These are phyloP conservation scores for Muschampia plurimacula DNA, from an alignment of 2,888 invertebrate genomes.

Conservation along the genomic window DNA sequence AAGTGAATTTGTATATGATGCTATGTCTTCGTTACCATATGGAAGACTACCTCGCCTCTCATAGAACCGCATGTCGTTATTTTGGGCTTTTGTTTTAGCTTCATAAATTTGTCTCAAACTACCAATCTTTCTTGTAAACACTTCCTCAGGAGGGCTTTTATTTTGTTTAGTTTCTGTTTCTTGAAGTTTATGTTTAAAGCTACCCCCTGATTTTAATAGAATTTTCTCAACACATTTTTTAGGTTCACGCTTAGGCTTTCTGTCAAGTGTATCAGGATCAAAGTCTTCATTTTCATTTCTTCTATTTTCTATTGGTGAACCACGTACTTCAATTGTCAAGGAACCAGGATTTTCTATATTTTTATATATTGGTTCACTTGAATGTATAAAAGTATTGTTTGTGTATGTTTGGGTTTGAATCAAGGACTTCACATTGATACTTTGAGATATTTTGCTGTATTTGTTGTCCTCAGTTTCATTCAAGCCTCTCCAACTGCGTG, in stretches of 20 bases:
- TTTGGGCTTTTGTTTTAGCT: conserved; percentile 85
- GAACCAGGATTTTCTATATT: conserved; percentile 89
- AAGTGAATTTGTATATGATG: conserved; percentile 62
- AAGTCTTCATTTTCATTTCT: conserved; percentile 90
- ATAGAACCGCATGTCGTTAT: conserved; percentile 59
- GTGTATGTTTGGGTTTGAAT: conserved; percentile 71
- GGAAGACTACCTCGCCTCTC: conserved; percentile 73
- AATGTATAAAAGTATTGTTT: conserved; percentile 90
- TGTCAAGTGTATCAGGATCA: conserved; percentile 94
- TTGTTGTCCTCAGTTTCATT: conserved; percentile 58
- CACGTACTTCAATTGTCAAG: conserved; percentile 93
- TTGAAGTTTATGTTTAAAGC: conserved; percentile 87
- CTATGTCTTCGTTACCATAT: conserved; percentile 64
- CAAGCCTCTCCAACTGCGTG: conserved; percentile 77
- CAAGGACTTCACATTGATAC: conserved; percentile 62
- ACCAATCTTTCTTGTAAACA: conserved; percentile 87
- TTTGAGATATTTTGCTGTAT: conserved; percentile 58
- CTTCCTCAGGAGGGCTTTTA: conserved; percentile 62
- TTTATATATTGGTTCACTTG: conserved; percentile 81
- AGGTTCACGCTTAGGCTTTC: conserved; percentile 86
- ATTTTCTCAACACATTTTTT: conserved; percentile 80
- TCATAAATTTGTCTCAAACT: conserved; percentile 93
- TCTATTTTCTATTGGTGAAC: conserved; percentile 88
- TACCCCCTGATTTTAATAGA: conserved; percentile 89
- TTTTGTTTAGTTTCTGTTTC: conserved; percentile 60